Evolutionary conservation across 2,113 vertebrate species (phyloP).

Genomic region (Oreochromis spilurus): DNA sequence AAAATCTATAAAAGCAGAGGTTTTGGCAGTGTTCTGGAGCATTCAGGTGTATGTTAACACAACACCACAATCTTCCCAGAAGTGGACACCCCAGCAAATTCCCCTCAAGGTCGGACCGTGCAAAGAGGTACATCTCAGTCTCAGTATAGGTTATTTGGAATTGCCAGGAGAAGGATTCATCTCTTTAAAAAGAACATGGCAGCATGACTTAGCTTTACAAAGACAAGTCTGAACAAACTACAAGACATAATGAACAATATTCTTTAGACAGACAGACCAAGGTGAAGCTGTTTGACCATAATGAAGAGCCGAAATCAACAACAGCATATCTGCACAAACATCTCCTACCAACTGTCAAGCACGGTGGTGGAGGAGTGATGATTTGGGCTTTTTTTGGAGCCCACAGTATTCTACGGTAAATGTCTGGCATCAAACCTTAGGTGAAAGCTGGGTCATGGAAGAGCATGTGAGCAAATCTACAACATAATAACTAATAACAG

Average conservation of each 20-base stretch:
- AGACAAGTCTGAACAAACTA: background rate
- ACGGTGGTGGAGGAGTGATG: background rate
- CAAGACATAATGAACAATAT: background rate
- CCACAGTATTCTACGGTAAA: background rate
- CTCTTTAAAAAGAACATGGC: background rate
- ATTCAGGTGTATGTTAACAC: background rate
- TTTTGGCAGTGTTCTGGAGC: background rate
- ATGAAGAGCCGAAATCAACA: background rate
- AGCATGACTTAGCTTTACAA: background rate
- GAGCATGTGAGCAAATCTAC: background rate
- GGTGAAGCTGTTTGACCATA: background rate
- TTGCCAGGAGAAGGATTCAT: background rate
- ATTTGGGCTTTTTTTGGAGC: background rate
- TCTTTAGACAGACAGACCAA: background rate
- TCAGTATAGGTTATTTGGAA: background rate
- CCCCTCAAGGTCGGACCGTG: background rate
- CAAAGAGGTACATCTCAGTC: background rate
- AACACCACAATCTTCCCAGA: background rate
- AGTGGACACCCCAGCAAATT: background rate
- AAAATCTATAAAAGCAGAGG: background rate
- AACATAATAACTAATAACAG: background rate
- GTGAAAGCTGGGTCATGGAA: background rate
- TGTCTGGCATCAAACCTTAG: background rate
- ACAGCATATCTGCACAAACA: background rate
- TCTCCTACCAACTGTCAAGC: background rate